These are phyloP conservation scores for Brachypodius melanocephalos DNA, from an alignment of 2,113 vertebrate genomes.

Conservation along the genomic window DNA sequence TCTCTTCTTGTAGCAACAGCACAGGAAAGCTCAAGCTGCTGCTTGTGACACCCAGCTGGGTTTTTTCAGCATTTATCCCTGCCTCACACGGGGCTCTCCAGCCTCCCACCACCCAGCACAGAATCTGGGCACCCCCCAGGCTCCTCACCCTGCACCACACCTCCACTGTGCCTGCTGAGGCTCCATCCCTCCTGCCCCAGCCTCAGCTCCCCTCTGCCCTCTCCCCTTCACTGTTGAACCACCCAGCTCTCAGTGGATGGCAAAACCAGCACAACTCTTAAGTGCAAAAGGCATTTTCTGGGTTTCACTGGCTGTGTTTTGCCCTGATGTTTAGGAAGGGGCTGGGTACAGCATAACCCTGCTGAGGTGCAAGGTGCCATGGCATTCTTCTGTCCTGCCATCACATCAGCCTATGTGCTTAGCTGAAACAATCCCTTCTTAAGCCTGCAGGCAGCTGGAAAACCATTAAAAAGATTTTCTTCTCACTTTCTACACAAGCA, in stretches of 20 bases:
- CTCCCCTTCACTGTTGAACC: neutral
- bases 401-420: neutral
- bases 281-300: neutral
- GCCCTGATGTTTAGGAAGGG: neutral
- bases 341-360: neutral
- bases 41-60: rapidly evolving
- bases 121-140: neutral
- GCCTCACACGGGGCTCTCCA: neutral
- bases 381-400: neutral
- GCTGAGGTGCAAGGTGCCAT: rapidly evolving
- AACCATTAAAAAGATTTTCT: neutral
- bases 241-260: neutral
- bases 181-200: neutral
- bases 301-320: neutral
- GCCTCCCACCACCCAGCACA: neutral
- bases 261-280: neutral
- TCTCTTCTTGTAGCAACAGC: neutral
- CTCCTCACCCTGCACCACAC: neutral
- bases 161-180: neutral
- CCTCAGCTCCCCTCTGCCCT: neutral
- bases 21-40: neutral
- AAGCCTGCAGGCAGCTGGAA: neutral
- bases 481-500: neutral
- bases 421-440: neutral
- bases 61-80: neutral